Conservation (phyloP, 2,888 invertebrate genomes). For the Chrysolina americana region DNA sequence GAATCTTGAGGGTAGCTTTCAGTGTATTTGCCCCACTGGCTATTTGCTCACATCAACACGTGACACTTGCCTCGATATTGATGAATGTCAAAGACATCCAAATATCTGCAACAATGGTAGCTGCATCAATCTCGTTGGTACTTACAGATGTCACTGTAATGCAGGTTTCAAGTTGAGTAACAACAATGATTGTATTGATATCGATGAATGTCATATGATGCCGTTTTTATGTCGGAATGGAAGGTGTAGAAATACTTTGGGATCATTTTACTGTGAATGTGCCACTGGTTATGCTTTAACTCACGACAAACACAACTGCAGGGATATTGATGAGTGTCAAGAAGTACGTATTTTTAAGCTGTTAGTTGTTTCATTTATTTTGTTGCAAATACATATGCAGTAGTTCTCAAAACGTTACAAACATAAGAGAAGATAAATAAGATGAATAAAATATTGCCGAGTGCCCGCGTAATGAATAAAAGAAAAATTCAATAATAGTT, state of each 20-base stretch:
- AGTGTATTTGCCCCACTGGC: constrained; percentile 83
- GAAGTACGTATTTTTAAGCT: constrained; percentile 70
- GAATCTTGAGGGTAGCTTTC: constrained; percentile 84
- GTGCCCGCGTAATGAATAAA: too few relatives aligned
- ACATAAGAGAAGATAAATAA: too few relatives aligned
- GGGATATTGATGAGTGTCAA: constrained; percentile 84
- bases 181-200: constrained; percentile 85
- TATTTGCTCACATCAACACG: constrained; percentile 78
- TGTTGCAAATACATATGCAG: too few relatives aligned
- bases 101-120: constrained; percentile 85
- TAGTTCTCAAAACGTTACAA: too few relatives aligned
- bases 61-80: constrained; percentile 80
- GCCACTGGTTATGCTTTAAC: constrained; percentile 83
- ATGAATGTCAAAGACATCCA: constrained; percentile 81
- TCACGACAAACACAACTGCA: constrained; percentile 83
- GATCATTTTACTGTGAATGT: constrained; percentile 87
- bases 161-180: constrained; percentile 83
- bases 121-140: constrained; percentile 80
- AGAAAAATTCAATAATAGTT: too few relatives aligned
- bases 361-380: too few relatives aligned
- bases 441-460: too few relatives aligned
- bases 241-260: constrained; percentile 84
- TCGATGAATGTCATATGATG: constrained; percentile 88
- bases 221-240: constrained; percentile 90
- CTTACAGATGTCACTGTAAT: constrained; percentile 83